phyloP scores from a whole-genome alignment of 2,888 invertebrate genomes.

The Ornithoptera alexandrae region DNA sequence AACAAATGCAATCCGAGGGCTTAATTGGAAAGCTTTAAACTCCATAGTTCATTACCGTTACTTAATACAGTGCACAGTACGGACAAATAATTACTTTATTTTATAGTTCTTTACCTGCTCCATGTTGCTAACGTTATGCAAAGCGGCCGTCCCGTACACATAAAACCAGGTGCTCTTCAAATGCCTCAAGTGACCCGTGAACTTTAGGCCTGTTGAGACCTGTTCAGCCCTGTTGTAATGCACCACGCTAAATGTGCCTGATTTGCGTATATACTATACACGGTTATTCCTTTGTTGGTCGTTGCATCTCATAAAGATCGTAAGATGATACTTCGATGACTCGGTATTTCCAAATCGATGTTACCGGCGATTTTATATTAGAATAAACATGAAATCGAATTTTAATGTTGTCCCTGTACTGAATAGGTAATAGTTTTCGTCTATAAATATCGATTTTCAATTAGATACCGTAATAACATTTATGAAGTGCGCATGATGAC shows the following conservation, averaged over 20 bases:
- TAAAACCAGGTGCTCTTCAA: constrained; percentile 45
- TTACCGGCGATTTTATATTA: background rate
- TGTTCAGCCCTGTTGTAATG: background rate
- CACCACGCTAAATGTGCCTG: constrained; percentile 20
- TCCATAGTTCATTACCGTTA: background rate
- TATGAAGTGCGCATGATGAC: no score
- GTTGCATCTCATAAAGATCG: constrained; percentile 7
- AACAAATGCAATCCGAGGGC: no score
- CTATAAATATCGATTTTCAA: no score
- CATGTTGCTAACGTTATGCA: constrained; percentile 43
- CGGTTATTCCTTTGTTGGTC: constrained; percentile 20
- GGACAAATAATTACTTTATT: constrained; percentile 24
- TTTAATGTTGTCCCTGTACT: background rate
- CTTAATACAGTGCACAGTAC: constrained; percentile 5
- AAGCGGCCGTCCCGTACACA: constrained; percentile 43
- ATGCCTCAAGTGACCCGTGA: constrained; percentile 42
- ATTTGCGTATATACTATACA: constrained; percentile 20
- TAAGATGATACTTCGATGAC: background rate
- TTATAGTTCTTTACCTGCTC: constrained; percentile 35
- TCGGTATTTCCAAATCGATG: no score
- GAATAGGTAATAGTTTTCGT: background rate
- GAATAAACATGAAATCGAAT: background rate
- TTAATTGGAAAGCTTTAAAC: no score
- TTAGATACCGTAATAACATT: no score
- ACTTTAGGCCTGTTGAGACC: constrained; percentile 30